Evolutionary conservation across 2,888 invertebrate genomes (phyloP), one percentile per base, ranked within the genome.

Genomic region (Nomada flava): DNA sequence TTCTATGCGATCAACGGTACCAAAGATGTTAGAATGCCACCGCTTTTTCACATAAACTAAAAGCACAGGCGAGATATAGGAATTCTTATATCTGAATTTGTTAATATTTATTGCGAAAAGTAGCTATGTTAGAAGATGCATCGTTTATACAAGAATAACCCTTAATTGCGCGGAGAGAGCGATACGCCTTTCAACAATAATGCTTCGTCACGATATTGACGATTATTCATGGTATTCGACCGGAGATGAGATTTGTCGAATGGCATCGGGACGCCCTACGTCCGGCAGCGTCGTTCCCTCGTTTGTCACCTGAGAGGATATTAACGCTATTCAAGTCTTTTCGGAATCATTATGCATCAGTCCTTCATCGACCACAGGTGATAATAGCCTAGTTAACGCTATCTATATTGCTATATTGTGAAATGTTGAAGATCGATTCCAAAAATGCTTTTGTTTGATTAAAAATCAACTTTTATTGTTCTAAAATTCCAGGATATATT

Each of bases 301-400:
- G 89, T 91, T 91, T 92, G 88, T 92, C 91, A 91, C 86, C 86
- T 82, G 82, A 83, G 79, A 90, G 91, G 90, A 91, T 91, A 92
- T 91, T 91, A 91, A 89, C 87, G 87, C 87, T 85, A 90, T 91
- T 90, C 85, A 90, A 87, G 84, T 79, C 80, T 83, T 79, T 85
- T 63, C 76, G 68, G 85, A 85, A 89, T 89, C 88, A 88, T 89
- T 89, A 88, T 76, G 88, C 90, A 90, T 83, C 85, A 86, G 79
- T 88, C 83, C 84, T 86, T 86, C 88, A 86, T 83, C 84, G 79
- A 81, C 76, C 76, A 79, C 59, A 50, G 53, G 18, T 63, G 53
- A 86, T 77, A 82, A 83, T 86, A 76, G 60, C 26, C 50, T 74
- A 64, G 75, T 69, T 79, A 77, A 60, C 65, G 65, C 52, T 64